These are phyloP conservation scores for Beaufortia kweichowensis DNA, from an alignment of 2,113 vertebrate species.

Conservation along the genomic window DNA sequence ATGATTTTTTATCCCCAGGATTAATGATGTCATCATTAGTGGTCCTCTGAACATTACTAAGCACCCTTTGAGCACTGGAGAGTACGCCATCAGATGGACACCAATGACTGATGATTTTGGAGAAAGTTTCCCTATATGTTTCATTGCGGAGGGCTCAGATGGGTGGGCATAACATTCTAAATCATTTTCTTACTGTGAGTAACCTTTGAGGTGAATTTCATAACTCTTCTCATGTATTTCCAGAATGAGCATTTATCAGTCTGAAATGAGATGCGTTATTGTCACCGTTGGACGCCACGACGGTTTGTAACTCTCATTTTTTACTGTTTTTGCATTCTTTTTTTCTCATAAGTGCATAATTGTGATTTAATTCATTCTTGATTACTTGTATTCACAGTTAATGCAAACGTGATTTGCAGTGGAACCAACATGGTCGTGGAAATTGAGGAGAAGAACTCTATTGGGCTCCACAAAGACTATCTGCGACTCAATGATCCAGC, in stretches of 20 bases:
- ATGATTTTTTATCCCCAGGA: slow-evolving; percentile 34
- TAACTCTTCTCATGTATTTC: neutral
- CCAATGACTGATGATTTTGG: slow-evolving; percentile 48
- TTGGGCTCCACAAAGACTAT: slow-evolving; percentile 51
- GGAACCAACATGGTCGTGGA: slow-evolving; percentile 12
- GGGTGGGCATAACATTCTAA: slow-evolving; percentile 25
- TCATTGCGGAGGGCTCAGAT: slow-evolving; percentile 43
- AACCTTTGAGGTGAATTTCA: neutral
- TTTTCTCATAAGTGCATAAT: neutral
- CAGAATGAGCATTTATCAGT: slow-evolving; percentile 40
- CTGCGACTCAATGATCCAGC: slow-evolving; percentile 55
- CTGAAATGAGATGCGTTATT: slow-evolving; percentile 55
- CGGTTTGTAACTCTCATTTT: slow-evolving; percentile 23
- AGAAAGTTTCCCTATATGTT: slow-evolving; percentile 53
- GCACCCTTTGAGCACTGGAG: neutral
- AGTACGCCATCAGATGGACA: slow-evolving; percentile 58
- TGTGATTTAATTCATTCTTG: neutral
- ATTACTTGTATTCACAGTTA: neutral
- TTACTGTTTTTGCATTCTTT: neutral
- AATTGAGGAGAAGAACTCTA: slow-evolving; percentile 39
- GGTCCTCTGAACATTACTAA: slow-evolving; percentile 57
- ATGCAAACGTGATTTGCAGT: slow-evolving; percentile 8
- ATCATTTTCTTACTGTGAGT: neutral
- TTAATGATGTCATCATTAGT: slow-evolving; percentile 54
- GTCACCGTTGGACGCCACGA: slow-evolving; percentile 14